Base-by-base conservation (phyloP, 2,113 vertebrate genomes). In the Arvicanthis niloticus region DNA sequence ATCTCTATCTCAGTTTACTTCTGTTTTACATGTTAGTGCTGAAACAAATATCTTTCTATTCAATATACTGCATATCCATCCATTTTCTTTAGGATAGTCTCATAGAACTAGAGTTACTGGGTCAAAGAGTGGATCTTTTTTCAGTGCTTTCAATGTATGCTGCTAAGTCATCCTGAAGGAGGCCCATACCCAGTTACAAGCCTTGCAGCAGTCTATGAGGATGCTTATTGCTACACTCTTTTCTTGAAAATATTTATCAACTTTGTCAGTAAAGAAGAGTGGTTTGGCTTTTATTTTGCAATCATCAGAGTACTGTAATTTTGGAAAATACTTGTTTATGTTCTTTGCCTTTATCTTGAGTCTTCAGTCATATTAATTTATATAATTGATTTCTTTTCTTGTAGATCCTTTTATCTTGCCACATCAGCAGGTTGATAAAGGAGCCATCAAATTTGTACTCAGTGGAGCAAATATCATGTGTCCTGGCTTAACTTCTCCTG, bases 401-500 rank as follows among this genome's bases (percentile, higher is more conserved):
- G 90, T 96, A 99, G 99, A 99, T 99, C 99, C 99, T 31, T 99
- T 99, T 98, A 99, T 99, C 98, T 99, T 99, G 88, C 99, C 99
- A 95, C 99, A 99, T 97, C 99, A 99, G 97, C 99, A 99, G 98
- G 99, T 99, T 96, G 99, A 99, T 98, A 99, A 99, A 99, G 99
- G 99, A 0, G 99, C 99, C 95, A 99, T 99, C 98, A 99, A 99
- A 98, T 99, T 99, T 99, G 99, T 99, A 95, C 98, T 99, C 89
- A 99, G 99, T 98, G 99, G 99, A 98, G 99, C 99, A 89, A 99
- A 99, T 98, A 99, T 99, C 97, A 99, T 99, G 99, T 99, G 99
- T 89, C 99, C 99, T 0, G 99, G 99, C 56, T 98, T 99, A 98
- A 99, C 99, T 0, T 99, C 99, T 97, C 99, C 99, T 88, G 99